Percentiles rank a stretch among this genome's conserved stretches.
phyloP scores from a whole-genome alignment of 2,797 vertebrate genomes.

The Hafferia zeledoni region DNA sequence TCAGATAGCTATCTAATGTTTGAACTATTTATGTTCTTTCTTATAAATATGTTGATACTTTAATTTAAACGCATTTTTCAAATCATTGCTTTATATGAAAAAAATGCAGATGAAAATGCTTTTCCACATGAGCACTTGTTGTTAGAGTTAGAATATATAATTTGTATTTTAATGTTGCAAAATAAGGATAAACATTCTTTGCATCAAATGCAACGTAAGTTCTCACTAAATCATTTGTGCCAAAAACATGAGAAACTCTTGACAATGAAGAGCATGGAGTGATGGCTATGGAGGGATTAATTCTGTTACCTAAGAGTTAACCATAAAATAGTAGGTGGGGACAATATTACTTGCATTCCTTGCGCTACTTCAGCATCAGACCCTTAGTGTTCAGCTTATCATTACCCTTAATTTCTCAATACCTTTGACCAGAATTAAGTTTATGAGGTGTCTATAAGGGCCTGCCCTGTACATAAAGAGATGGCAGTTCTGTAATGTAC shows the following conservation, averaged over 20 bases:
- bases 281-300: conserved; percentile 57
- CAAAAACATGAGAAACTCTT: conserved; percentile 72
- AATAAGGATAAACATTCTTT: conserved; percentile 16
- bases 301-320: conserved; percentile 17
- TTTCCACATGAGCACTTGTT: not conserved
- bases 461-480: conserved; percentile 29
- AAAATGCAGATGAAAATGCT: conserved; percentile 19
- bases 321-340: not conserved
- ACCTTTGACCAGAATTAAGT: conserved; percentile 15
- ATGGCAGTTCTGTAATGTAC: conserved; percentile 66
- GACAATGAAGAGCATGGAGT: conserved; percentile 75
- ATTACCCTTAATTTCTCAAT: conserved; percentile 13
- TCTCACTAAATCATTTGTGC: conserved; percentile 76
- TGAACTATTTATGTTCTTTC: conserved; percentile 8
- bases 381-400: conserved; percentile 45
- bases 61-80: conserved; percentile 22
- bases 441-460: conserved; percentile 13
- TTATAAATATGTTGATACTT: not conserved
- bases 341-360: conserved; percentile 9
- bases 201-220: conserved; percentile 49
- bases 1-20: not conserved
- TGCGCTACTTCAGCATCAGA: not conserved
- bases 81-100: conserved; percentile 12
- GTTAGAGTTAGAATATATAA: not conserved
- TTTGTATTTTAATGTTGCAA: conserved; percentile 19